Conservation (phyloP, 2,113 vertebrate genomes). For the Thalassoma bifasciatum region DNA sequence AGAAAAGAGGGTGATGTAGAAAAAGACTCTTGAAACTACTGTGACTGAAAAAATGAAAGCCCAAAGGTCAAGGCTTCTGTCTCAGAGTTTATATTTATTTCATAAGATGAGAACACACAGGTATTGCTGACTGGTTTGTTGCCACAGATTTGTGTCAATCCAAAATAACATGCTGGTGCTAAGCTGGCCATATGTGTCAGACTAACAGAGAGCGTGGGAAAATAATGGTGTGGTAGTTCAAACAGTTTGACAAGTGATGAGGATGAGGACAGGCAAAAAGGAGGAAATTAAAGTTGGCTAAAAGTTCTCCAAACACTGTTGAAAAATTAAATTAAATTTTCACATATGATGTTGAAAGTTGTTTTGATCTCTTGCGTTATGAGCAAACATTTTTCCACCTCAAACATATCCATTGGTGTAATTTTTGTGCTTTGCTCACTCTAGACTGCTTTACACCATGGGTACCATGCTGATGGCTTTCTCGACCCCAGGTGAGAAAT, state of each 20-base stretch:
- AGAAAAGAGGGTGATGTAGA: no score
- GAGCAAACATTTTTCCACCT: no score
- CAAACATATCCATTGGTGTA: not conserved
- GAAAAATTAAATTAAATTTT: not conserved
- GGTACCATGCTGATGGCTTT: slow-evolving; percentile 72
- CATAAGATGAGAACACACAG: not conserved
- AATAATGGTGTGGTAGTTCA: slow-evolving; percentile 44
- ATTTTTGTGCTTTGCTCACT: not conserved
- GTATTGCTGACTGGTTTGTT: not conserved
- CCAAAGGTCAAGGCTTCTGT: not conserved
- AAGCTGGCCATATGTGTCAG: slow-evolving; percentile 47
- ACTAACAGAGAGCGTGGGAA: slow-evolving; percentile 42
- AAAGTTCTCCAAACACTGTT: not conserved
- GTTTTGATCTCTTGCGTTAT: no score
- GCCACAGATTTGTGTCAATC: slow-evolving; percentile 26
- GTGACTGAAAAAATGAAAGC: no score
- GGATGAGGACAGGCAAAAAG: not conserved
- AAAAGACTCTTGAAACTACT: no score
- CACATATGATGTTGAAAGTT: no score
- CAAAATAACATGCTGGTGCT: slow-evolving; percentile 37
- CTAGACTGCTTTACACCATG: slow-evolving; percentile 69
- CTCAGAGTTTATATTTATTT: slow-evolving; percentile 2
- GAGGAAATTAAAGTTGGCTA: slow-evolving; percentile 22
- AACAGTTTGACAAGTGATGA: slow-evolving; percentile 14
- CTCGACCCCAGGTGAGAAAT: slow-evolving; percentile 62